These are phyloP conservation scores for Chaetogeoica ovagalla DNA, from an alignment of 2,888 invertebrate genomes.

Conservation along the genomic window DNA sequence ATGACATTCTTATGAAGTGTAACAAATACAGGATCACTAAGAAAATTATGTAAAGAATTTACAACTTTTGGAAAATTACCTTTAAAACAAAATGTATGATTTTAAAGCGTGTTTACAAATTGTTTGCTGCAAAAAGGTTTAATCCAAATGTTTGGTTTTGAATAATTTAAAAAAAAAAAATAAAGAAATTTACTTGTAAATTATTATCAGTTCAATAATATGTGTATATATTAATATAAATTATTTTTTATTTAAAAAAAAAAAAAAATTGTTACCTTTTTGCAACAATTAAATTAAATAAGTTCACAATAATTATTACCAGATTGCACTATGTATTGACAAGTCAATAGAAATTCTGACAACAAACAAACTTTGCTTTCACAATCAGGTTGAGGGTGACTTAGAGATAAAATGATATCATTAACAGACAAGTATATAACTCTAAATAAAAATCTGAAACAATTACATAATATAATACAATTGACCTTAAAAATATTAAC, in stretches of 20 bases:
- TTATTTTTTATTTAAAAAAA: too few relatives aligned
- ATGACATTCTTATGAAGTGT: constrained; percentile 43
- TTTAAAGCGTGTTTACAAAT: background rate
- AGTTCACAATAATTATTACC: constrained; percentile 39
- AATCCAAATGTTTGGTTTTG: background rate
- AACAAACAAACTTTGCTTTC: constrained; percentile 28
- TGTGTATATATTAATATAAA: too few relatives aligned
- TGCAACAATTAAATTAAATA: background rate
- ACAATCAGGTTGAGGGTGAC: constrained; percentile 40
- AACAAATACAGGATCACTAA: constrained; percentile 32
- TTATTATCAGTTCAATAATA: background rate
- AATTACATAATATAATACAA: background rate
- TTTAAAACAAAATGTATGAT: constrained; percentile 11
- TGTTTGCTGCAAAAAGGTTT: background rate
- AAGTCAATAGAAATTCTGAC: constrained; percentile 51
- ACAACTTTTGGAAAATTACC: constrained; percentile 50
- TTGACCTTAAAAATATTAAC: background rate
- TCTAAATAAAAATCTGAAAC: constrained; percentile 51
- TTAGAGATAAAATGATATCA: constrained; percentile 31
- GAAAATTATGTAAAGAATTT: constrained; percentile 13
- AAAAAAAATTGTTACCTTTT: background rate
- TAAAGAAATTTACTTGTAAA: background rate
- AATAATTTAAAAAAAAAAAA: background rate
- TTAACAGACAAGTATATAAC: constrained; percentile 47
- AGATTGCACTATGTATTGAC: constrained; percentile 51